These are phyloP conservation scores for Phengaris arion DNA, from an alignment of 2,888 invertebrate species.

Conservation along the genomic window DNA sequence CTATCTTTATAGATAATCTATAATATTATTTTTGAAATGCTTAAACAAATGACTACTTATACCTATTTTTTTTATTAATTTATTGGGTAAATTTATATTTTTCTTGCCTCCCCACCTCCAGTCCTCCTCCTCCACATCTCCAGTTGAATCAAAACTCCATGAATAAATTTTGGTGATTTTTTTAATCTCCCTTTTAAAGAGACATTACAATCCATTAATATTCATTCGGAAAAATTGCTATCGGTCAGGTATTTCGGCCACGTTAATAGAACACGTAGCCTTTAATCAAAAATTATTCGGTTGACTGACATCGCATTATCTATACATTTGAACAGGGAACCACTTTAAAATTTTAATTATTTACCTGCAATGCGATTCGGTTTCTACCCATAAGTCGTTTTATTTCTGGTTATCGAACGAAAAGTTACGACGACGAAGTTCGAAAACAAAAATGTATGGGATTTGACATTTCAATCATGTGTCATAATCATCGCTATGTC, in stretches of 20 bases:
- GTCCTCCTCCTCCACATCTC: too few relatives aligned
- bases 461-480: too few relatives aligned
- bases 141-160: too few relatives aligned
- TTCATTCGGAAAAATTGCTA: neutral
- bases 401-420: neutral
- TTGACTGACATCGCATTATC: neutral
- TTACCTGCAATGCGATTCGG: neutral
- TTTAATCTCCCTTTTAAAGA: neutral
- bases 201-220: conserved; percentile 1
- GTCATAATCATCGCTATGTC: too few relatives aligned
- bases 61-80: too few relatives aligned
- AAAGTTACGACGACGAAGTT: too few relatives aligned
- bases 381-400: neutral
- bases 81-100: too few relatives aligned
- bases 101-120: too few relatives aligned
- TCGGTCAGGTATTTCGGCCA: conserved; percentile 15
- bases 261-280: conserved; percentile 14
- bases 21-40: too few relatives aligned
- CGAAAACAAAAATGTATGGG: too few relatives aligned
- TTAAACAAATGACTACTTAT: too few relatives aligned
- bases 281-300: conserved; percentile 24
- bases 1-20: too few relatives aligned
- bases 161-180: neutral
- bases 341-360: neutral
- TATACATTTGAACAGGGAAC: conserved; percentile 8